A percentile compares a stretch with the other conserved stretches of the same genome.
Evolutionary conservation across 2,113 vertebrate species (phyloP).

Genomic region (Ondatra zibethicus): DNA sequence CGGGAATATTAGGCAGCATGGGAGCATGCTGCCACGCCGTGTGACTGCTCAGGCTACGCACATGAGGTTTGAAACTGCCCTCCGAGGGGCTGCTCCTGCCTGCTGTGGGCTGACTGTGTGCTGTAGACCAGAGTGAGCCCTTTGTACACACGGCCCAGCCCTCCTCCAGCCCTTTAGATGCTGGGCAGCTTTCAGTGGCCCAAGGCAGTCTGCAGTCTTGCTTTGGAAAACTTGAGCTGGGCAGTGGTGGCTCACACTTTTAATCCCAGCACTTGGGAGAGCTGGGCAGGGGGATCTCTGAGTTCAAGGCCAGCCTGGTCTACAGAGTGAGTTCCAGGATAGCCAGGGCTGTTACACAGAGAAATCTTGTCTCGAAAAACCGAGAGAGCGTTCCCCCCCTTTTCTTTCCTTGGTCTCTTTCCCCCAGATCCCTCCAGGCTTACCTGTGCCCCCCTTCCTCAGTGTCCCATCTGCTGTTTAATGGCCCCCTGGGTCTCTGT

Average conservation of each 20-base stretch:
- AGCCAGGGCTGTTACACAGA: too few relatives aligned
- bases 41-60: neutral
- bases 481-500: neutral
- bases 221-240: neutral
- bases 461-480: neutral
- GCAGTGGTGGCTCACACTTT: too few relatives aligned
- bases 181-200: neutral
- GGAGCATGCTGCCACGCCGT: neutral
- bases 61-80: neutral
- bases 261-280: too few relatives aligned
- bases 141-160: neutral
- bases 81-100: accelerated
- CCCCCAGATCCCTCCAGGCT: neutral
- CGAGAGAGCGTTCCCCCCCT: neutral
- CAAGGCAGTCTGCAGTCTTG: neutral
- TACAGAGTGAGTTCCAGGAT: too few relatives aligned
- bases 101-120: accelerated
- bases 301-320: too few relatives aligned
- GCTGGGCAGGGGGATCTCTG: too few relatives aligned
- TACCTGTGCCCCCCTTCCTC: neutral
- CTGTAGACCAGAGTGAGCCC: too few relatives aligned
- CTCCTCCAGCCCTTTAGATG: too few relatives aligned
- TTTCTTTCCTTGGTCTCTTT: neutral
- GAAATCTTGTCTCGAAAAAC: too few relatives aligned
- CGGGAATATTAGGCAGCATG: neutral